These are phyloP conservation scores for Aegithalos caudatus DNA, from an alignment of 2,113 vertebrate species.

Conservation along the genomic window DNA sequence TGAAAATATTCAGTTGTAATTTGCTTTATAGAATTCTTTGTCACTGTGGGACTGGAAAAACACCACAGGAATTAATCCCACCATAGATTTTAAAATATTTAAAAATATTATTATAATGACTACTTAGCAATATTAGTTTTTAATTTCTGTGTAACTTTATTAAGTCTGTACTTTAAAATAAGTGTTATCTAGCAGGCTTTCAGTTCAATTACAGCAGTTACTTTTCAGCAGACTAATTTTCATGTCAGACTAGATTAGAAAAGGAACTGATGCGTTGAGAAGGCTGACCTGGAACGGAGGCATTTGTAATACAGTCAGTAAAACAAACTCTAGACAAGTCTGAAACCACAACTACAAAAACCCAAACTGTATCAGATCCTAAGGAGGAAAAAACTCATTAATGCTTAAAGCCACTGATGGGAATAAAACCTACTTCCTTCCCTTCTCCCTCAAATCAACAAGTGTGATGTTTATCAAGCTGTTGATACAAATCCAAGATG, in stretches of 20 bases:
- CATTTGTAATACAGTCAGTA: not conserved
- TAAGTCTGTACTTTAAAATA: not conserved
- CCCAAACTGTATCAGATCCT: not conserved
- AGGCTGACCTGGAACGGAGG: too few relatives aligned
- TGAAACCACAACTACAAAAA: not conserved
- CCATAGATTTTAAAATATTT: not conserved
- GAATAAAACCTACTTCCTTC: rapidly evolving
- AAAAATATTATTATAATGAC: not conserved
- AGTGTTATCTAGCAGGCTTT: not conserved
- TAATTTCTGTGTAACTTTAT: not conserved
- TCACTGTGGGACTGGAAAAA: not conserved
- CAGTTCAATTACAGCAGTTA: not conserved
- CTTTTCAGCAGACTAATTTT: not conserved
- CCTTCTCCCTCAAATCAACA: not conserved
- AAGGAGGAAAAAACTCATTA: not conserved
- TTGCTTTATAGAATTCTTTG: not conserved
- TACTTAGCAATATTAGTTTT: not conserved
- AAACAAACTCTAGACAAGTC: not conserved
- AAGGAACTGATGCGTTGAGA: not conserved
- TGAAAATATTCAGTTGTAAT: not conserved
- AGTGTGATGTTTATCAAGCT: rapidly evolving
- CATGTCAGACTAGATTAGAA: not conserved
- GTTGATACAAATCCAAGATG: not conserved
- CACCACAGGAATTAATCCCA: not conserved
- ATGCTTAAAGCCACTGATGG: not conserved